Conservation (phyloP, 2,888 invertebrate genomes). For the Nebria salina region DNA sequence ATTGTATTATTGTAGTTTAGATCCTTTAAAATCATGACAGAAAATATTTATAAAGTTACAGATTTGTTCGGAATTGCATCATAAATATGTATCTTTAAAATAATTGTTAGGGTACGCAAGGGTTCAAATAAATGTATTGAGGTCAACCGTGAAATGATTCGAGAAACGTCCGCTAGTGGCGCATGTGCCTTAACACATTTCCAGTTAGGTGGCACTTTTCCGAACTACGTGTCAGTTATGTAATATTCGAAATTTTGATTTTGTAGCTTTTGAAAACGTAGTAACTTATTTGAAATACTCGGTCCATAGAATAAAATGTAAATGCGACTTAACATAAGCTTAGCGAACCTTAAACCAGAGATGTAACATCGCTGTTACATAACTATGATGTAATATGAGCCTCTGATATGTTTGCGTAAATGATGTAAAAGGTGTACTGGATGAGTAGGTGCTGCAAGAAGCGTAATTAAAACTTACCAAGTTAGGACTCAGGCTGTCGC, state of each 20-base stretch:
- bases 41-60: no score
- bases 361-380: no score
- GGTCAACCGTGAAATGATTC: background rate
- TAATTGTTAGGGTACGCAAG: no score
- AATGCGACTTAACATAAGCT: background rate
- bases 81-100: no score
- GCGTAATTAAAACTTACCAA: conserved; percentile 48
- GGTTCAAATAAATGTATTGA: no score
- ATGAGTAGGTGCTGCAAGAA: background rate
- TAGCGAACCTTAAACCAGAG: no score
- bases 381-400: no score
- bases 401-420: background rate
- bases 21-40: no score
- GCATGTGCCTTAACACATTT: background rate
- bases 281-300: background rate
- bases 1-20: no score
- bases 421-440: background rate
- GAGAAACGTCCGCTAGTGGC: background rate
- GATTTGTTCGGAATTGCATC: no score
- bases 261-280: background rate
- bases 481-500: conserved; percentile 49
- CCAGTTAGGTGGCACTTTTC: background rate
- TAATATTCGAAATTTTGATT: background rate
- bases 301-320: background rate
- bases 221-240: background rate